Percentiles rank a stretch among this genome's conserved stretches.
Conservation (phyloP, 2,797 vertebrate species). For the Emys orbicularis region DNA sequence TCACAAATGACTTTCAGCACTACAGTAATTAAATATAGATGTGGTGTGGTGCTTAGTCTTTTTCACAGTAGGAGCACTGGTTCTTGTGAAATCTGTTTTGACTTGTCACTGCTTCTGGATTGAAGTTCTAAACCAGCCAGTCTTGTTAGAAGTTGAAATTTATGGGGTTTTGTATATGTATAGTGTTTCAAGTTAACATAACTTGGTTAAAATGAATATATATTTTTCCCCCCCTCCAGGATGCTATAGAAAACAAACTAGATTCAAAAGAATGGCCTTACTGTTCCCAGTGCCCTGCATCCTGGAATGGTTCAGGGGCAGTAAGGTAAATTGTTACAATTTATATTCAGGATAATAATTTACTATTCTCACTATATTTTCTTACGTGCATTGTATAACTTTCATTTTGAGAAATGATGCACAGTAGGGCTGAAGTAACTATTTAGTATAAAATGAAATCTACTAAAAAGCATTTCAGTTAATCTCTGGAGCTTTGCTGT, state of each 20-base stretch:
- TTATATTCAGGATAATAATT: not conserved
- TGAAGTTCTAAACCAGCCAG: not conserved
- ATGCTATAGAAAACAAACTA: conserved; percentile 96
- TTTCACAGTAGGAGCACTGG: not conserved
- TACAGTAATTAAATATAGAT: not conserved
- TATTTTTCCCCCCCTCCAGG: conserved; percentile 79
- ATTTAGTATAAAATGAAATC: not conserved
- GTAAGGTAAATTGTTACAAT: conserved; percentile 86
- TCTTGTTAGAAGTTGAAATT: not conserved
- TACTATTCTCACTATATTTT: not conserved
- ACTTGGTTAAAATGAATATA: not conserved
- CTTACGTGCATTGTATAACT: accelerated
- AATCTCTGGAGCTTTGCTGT: not conserved
- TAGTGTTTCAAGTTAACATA: not conserved
- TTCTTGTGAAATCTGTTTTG: not conserved
- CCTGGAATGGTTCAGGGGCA: conserved; percentile 95
- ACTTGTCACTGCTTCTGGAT: not conserved
- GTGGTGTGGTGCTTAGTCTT: not conserved
- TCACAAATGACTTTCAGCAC: not conserved
- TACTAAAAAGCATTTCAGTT: not conserved
- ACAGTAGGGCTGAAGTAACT: not conserved
- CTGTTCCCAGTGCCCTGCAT: conserved; percentile 90
- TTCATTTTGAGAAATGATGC: accelerated
- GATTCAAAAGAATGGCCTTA: conserved; percentile 94
- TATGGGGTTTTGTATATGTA: not conserved